Conservation (phyloP, 2,797 vertebrate genomes). For the Gambusia yucatana region DNA sequence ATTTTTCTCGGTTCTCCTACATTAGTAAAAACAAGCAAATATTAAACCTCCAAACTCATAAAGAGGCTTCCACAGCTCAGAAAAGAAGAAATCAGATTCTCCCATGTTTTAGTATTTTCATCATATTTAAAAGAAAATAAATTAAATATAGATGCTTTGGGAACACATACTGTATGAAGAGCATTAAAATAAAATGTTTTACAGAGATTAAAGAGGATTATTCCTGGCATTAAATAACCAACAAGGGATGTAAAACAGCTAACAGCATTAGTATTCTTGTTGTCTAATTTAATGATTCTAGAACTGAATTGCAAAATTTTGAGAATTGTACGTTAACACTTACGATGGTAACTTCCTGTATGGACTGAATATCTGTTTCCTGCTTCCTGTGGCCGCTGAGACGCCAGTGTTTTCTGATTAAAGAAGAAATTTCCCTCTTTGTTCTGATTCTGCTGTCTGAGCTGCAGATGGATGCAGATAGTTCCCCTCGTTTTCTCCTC, state of each 20-base stretch:
- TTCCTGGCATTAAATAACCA: too few species aligned
- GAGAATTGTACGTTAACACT: too few species aligned
- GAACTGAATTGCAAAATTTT: too few species aligned
- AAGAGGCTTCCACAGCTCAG: background rate
- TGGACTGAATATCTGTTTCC: background rate
- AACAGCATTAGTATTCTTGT: too few species aligned
- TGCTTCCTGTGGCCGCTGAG: background rate
- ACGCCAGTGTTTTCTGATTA: background rate
- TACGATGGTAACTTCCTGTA: too few species aligned
- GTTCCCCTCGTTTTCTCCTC: conserved; percentile 51
- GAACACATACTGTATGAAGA: background rate
- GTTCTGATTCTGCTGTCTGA: conserved; percentile 26
- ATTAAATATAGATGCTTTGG: background rate
- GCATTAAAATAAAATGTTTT: background rate
- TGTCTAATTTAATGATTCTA: too few species aligned
- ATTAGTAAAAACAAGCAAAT: background rate
- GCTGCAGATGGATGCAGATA: conserved; percentile 59
- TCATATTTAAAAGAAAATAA: background rate
- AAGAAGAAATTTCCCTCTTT: conserved; percentile 25
- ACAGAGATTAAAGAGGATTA: too few species aligned
- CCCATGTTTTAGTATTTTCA: background rate
- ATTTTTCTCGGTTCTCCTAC: background rate
- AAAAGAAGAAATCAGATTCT: background rate
- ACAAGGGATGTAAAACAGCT: too few species aligned
- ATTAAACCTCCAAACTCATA: background rate